phyloP scores from a whole-genome alignment of 2,797 vertebrate genomes.

The Cichlasoma orientale region DNA sequence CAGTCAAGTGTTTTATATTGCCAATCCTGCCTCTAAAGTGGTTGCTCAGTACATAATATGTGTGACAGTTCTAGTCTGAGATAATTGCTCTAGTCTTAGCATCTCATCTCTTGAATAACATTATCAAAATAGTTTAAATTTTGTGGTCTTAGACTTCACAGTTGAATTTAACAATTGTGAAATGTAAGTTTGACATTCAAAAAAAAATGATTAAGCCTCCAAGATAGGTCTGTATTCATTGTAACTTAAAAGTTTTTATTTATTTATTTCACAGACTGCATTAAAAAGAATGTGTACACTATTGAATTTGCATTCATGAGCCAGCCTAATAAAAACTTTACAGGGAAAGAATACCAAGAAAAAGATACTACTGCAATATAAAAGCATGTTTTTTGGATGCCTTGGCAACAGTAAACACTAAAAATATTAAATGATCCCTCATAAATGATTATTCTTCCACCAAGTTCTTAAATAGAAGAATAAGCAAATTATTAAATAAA shows the following conservation, averaged over 20 bases:
- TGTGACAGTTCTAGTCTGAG: conserved; percentile 10
- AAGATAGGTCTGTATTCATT: background rate
- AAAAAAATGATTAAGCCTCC: background rate
- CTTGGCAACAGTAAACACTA: conserved; percentile 41
- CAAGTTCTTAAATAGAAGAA: background rate
- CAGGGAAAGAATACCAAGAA: background rate
- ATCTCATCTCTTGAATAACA: conserved; percentile 3
- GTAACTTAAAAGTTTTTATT: background rate
- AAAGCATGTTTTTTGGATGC: conserved; percentile 6
- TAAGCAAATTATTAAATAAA: background rate
- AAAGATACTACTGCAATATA: background rate
- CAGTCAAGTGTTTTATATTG: conserved; percentile 29
- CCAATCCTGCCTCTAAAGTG: conserved; percentile 30
- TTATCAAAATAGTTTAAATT: background rate
- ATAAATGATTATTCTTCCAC: conserved; percentile 7
- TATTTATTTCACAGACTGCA: background rate
- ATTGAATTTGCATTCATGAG: conserved; percentile 11
- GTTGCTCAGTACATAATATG: conserved; percentile 3
- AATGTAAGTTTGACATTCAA: background rate
- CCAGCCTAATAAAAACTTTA: background rate
- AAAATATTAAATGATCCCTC: conserved; percentile 25
- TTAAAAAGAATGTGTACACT: background rate
- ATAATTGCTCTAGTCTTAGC: background rate
- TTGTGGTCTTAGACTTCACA: background rate
- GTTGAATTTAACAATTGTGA: background rate